These are phyloP conservation scores for Watsonalla binaria DNA, from an alignment of 2,888 invertebrate genomes.

Conservation along the genomic window DNA sequence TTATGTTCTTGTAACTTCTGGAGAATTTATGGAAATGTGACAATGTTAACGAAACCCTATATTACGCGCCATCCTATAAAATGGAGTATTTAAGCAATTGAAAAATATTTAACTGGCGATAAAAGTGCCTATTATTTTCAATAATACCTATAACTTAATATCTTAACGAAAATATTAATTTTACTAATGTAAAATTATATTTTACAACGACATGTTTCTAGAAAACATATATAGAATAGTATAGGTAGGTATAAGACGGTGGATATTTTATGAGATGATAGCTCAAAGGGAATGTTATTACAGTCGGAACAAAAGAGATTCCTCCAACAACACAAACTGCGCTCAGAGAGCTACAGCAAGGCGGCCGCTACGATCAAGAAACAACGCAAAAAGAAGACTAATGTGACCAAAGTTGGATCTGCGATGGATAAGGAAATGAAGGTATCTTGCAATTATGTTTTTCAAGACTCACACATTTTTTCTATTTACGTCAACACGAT, in stretches of 20 bases:
- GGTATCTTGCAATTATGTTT: conserved; percentile 57
- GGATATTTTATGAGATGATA: not conserved
- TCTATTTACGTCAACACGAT: not conserved
- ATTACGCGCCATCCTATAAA: not conserved
- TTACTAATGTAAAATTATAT: too few species aligned
- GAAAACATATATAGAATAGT: too few species aligned
- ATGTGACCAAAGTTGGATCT: conserved; percentile 86
- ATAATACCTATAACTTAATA: too few species aligned
- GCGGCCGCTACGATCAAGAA: conserved; percentile 95
- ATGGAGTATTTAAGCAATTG: not conserved
- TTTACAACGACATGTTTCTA: too few species aligned
- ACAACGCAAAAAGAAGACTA: conserved; percentile 92
- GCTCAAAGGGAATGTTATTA: conserved; percentile 20
- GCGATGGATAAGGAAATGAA: conserved; percentile 95
- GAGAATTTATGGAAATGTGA: not conserved
- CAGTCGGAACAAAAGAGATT: conserved; percentile 96
- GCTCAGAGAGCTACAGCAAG: conserved; percentile 94
- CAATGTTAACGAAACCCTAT: not conserved
- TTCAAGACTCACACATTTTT: not conserved
- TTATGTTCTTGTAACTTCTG: not conserved
- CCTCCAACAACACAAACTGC: conserved; percentile 93
- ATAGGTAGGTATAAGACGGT: not conserved
- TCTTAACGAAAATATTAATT: too few species aligned
- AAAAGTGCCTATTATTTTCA: too few species aligned
- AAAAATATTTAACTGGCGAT: not conserved